phyloP scores from a whole-genome alignment of 2,113 vertebrate genomes.

The Nymphicus hollandicus region DNA sequence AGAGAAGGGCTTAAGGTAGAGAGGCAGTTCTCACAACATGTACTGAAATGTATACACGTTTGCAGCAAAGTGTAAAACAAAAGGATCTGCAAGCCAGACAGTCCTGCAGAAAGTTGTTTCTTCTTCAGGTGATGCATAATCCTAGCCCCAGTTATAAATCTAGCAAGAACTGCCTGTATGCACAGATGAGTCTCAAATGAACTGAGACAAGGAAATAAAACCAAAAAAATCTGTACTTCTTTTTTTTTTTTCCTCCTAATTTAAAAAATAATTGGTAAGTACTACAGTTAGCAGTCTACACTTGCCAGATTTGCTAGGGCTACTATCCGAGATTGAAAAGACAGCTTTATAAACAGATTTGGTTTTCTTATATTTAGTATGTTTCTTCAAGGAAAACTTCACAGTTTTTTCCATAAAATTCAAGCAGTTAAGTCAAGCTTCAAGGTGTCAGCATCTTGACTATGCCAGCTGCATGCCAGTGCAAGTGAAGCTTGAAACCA shows the following conservation, averaged over 20 bases:
- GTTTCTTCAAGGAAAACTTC: conserved; percentile 25
- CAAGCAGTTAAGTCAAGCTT: not conserved
- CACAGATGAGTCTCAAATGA: not conserved
- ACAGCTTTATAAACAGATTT: conserved; percentile 2
- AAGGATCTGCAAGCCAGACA: not conserved
- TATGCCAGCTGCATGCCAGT: not conserved
- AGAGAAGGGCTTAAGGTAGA: not conserved
- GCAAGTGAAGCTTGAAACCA: not conserved
- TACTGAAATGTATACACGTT: not conserved
- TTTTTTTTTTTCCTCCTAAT: not conserved
- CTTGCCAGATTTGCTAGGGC: not conserved
- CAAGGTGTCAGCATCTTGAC: not conserved
- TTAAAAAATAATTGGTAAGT: not conserved
- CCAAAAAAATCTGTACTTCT: not conserved
- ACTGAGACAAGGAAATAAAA: not conserved
- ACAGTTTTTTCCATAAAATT: not conserved
- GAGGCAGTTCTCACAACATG: not conserved
- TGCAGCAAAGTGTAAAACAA: not conserved
- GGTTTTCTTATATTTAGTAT: conserved; percentile 52
- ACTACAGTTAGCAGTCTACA: not conserved
- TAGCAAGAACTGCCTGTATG: not conserved
- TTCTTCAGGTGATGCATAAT: not conserved
- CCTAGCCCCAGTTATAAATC: not conserved
- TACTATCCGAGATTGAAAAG: not conserved
- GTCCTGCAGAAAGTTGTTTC: not conserved